Conservation (phyloP, 1,140 invertebrate genomes). For the Pachyrhynchus sulphureomaculatus region DNA sequence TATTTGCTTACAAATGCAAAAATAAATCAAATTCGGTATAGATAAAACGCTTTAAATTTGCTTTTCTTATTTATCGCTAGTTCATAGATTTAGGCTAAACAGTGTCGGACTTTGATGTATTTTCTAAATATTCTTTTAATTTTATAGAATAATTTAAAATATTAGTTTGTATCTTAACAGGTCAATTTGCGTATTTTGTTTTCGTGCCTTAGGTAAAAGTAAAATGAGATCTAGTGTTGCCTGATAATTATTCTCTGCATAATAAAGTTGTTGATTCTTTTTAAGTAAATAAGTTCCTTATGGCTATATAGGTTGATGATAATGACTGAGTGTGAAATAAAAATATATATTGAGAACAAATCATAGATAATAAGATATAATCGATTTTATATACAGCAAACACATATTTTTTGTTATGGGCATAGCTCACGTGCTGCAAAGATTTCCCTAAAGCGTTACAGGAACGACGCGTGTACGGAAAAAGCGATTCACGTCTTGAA, state of each 20-base stretch:
- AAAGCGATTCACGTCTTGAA: too few species aligned
- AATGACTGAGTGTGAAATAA: too few species aligned
- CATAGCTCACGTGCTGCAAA: too few species aligned
- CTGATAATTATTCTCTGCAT: not conserved
- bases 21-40: constrained; percentile 1
- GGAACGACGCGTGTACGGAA: too few species aligned
- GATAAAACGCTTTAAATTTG: constrained; percentile 4
- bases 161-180: not conserved
- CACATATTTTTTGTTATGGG: too few species aligned
- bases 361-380: too few species aligned
- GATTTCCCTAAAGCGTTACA: too few species aligned
- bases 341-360: too few species aligned
- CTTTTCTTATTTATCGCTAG: constrained; percentile 7
- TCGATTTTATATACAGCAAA: too few species aligned
- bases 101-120: constrained; percentile 2
- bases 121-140: constrained; percentile 6
- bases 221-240: constrained; percentile 2
- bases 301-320: too few species aligned
- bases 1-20: constrained; percentile 8
- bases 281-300: not conserved
- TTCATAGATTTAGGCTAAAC: constrained; percentile 1
- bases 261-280: not conserved
- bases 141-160: not conserved
- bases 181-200: not conserved
- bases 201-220: not conserved